These are phyloP conservation scores for Mugil cephalus DNA, from an alignment of 2,113 vertebrate species.

Conservation along the genomic window DNA sequence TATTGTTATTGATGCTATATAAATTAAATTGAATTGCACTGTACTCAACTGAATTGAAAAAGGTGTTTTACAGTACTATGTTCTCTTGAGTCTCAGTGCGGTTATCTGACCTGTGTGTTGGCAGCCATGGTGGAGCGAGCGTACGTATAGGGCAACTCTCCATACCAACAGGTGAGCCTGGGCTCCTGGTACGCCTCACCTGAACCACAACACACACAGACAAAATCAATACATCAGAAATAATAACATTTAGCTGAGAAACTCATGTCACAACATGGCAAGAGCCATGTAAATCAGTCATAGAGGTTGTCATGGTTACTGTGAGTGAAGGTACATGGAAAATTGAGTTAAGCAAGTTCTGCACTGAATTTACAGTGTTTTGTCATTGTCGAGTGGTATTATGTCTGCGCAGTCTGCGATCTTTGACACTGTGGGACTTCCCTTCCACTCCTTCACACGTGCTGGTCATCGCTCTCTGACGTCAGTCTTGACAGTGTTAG, in stretches of 20 bases:
- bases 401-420: neutral
- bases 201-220: constrained; percentile 72
- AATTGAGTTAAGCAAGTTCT: constrained; percentile 5
- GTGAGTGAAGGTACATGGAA: constrained; percentile 6
- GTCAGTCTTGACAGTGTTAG: neutral
- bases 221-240: neutral
- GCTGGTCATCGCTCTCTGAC: too few species aligned
- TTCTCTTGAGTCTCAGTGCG: neutral
- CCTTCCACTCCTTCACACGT: neutral
- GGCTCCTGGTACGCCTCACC: constrained; percentile 91
- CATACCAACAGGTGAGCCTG: constrained; percentile 94
- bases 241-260: too few species aligned
- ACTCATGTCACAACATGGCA: too few species aligned
- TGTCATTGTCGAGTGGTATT: constrained; percentile 5
- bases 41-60: too few species aligned
- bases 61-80: neutral
- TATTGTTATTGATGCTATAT: too few species aligned
- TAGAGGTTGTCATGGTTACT: too few species aligned
- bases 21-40: too few species aligned
- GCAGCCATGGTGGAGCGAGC: constrained; percentile 90
- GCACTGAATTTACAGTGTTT: constrained; percentile 21
- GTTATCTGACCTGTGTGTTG: constrained; percentile 87
- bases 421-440: too few species aligned
- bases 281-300: too few species aligned
- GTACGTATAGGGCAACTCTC: constrained; percentile 95